These are phyloP conservation scores for Tachuris rubrigastra DNA, from an alignment of 2,113 vertebrate genomes.

Conservation along the genomic window DNA sequence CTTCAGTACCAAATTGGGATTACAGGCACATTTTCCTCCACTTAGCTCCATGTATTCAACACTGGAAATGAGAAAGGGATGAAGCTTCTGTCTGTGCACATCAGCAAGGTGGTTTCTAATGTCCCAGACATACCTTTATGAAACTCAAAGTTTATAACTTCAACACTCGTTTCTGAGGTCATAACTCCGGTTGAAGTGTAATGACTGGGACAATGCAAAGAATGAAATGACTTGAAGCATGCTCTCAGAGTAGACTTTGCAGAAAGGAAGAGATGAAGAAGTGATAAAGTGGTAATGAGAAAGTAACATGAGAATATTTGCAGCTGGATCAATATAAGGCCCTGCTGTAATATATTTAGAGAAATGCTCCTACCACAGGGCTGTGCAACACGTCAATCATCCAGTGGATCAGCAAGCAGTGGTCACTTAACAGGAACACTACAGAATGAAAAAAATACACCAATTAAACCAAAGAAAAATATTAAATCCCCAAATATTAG, in stretches of 20 bases:
- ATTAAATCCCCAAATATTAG: background rate
- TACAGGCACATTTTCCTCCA: background rate
- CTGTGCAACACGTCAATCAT: background rate
- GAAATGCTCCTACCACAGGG: background rate
- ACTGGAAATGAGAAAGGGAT: background rate
- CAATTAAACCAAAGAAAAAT: background rate
- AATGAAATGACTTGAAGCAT: background rate
- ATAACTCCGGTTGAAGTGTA: background rate
- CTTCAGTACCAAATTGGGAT: background rate
- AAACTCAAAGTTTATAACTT: background rate
- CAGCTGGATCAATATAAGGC: background rate
- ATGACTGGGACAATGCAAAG: background rate
- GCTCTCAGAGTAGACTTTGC: background rate
- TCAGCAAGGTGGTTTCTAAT: background rate
- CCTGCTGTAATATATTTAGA: background rate
- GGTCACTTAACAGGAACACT: background rate
- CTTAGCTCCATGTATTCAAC: background rate
- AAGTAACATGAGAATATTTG: slow-evolving; percentile 14
- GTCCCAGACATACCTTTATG: background rate
- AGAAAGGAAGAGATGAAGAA: background rate
- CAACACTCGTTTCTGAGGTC: background rate
- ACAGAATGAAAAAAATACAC: background rate
- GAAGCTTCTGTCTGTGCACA: background rate
- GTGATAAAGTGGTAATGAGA: background rate
- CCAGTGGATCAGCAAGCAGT: background rate